Evolutionary conservation across 2,113 vertebrate genomes (phyloP).

Genomic region (Furnarius figulus): DNA sequence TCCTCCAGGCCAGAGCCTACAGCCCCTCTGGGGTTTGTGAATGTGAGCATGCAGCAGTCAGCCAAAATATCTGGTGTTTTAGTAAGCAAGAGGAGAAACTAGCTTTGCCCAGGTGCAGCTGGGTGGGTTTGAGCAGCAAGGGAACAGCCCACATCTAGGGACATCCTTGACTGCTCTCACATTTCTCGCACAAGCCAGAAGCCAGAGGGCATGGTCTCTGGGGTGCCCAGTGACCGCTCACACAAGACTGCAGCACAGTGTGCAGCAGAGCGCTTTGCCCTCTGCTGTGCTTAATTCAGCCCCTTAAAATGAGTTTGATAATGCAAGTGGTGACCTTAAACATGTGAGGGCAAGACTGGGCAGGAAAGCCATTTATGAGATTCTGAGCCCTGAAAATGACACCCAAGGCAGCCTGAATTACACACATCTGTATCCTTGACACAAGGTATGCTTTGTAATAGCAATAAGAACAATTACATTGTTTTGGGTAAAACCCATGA

Average conservation of each 20-base stretch:
- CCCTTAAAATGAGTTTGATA: neutral
- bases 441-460: neutral
- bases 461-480: neutral
- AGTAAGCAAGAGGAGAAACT: neutral
- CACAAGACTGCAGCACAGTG: neutral
- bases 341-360: neutral
- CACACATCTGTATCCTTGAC: neutral
- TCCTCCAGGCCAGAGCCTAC: neutral
- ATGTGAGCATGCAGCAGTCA: neutral
- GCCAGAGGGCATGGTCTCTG: neutral
- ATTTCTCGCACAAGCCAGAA: neutral
- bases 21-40: neutral
- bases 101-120: rapidly evolving
- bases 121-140: neutral
- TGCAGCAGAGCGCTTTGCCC: neutral
- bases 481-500: neutral
- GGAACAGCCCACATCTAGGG: neutral
- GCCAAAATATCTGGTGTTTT: neutral
- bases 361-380: neutral
- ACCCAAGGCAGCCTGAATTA: neutral
- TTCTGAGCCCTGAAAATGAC: neutral
- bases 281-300: neutral
- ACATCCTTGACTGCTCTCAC: neutral
- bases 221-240: neutral
- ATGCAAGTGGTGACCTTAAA: neutral